Base-by-base conservation (phyloP, 2,113 vertebrate genomes). In the Desmodus rotundus region DNA sequence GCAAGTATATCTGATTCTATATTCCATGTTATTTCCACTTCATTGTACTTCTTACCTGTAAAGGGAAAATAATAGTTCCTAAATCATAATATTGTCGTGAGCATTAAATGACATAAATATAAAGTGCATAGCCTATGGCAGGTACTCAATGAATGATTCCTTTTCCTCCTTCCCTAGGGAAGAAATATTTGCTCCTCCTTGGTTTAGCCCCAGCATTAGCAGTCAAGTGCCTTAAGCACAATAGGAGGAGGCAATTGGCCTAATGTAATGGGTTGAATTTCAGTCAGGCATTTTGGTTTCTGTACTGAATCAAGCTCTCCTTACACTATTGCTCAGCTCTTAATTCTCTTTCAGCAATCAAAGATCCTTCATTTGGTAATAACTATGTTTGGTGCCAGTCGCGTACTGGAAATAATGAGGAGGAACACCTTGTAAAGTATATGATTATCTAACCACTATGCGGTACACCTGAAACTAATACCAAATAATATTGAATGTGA, bases 1-100 rank as follows among this genome's bases (percentile, higher is more conserved):
- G 24, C n/a, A 76, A n/a, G 70, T 45, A 50, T 89, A 86, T 67
- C 61, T 95, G 41, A 89, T 70, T 89, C 58, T 73, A 45, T 94
- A 86, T n/a, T 73, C 24, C 7, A 41, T 89, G 43, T 73, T 85
- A 72, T 82, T 94, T 91, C 19, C 8, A 74, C 36, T 91, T 78
- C 15, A 67, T 82, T 91, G 38, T 82, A 67, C 45, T 94, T 72
- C 22, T 73, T 91, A 54, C 68, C n/a, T 47, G 2, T 93, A 83
- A 82, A 80, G 33, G 94, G 11, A 86, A 28, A 91, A 93, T 52
- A 82, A 58, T 93, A 94, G 74, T 85, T 38, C 52, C 58, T 81
- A 91, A 82, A 47, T 82, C 45, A 96, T 52, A 68, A 54, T 73
- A 85, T 72, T 85, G 7, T 26, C 73, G 50, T 78, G 22, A 94